A percentile compares a stretch with the other conserved stretches of the same genome.
phyloP scores from a whole-genome alignment of 2,113 vertebrate genomes.

The Triplophysa tibetana region DNA sequence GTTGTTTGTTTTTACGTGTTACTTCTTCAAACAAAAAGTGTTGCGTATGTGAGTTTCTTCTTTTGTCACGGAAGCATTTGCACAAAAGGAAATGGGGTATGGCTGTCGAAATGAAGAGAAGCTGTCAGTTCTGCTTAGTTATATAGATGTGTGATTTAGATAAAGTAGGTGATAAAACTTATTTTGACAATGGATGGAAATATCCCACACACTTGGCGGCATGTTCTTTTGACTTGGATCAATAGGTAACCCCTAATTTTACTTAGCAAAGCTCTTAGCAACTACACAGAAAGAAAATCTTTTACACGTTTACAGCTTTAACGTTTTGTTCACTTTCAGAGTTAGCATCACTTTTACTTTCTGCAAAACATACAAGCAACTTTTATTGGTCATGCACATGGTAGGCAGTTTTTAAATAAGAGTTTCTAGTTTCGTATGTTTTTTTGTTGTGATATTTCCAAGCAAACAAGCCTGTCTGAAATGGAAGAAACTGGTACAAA shows the following conservation, averaged over 20 bases:
- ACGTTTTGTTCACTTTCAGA: too few relatives aligned
- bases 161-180: not conserved
- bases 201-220: too few relatives aligned
- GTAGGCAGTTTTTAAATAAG: not conserved
- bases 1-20: not conserved
- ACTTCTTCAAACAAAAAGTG: not conserved
- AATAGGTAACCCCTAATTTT: not conserved
- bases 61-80: constrained; percentile 13
- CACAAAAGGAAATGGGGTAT: constrained; percentile 18
- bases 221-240: not conserved
- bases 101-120: not conserved
- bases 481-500: not conserved
- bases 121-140: not conserved
- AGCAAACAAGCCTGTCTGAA: constrained; percentile 29
- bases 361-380: not conserved
- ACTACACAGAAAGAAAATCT: not conserved
- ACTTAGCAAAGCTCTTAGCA: not conserved
- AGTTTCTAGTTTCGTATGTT: constrained; percentile 28
- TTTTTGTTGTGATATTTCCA: constrained; percentile 38
- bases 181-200: too few relatives aligned
- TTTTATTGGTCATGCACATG: not conserved
- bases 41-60: not conserved
- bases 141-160: not conserved
- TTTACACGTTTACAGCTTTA: too few relatives aligned
- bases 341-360: not conserved